phyloP scores from a whole-genome alignment of 2,888 invertebrate genomes.

The Endomychus coccineus region DNA sequence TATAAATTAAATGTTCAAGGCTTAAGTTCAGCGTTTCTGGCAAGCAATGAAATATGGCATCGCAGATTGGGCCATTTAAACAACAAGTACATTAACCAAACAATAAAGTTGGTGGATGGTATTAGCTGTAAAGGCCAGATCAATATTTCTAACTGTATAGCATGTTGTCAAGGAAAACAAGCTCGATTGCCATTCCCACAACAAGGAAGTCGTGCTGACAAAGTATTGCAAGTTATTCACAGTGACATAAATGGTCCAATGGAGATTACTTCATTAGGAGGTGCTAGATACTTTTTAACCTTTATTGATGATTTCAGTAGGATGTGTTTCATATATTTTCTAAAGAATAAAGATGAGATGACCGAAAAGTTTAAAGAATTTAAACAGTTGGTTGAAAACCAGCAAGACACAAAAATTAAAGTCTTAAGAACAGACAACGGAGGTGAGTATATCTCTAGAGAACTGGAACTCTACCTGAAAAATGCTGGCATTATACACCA shows the following conservation, averaged over 20 bases:
- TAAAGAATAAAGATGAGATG: conserved; percentile 28
- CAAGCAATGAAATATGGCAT: conserved; percentile 11
- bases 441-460: conserved; percentile 19
- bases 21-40: background rate
- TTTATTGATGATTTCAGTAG: conserved; percentile 32
- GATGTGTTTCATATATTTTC: conserved; percentile 26
- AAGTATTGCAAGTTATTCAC: conserved; percentile 14
- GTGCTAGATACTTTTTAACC: conserved; percentile 26
- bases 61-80: conserved; percentile 1
- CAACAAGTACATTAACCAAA: background rate
- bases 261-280: conserved; percentile 15
- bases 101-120: conserved; percentile 1
- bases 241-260: too few relatives aligned
- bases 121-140: conserved; percentile 7
- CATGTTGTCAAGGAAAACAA: conserved; percentile 23
- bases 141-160: conserved; percentile 13
- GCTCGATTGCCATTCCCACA: background rate
- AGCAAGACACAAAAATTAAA: conserved; percentile 25
- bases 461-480: conserved; percentile 11
- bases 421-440: conserved; percentile 26
- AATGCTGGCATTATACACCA: conserved; percentile 18
- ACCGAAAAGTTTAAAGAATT: conserved; percentile 24
- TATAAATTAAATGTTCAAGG: conserved; percentile 2
- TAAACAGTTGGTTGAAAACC: conserved; percentile 27
- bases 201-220: conserved; percentile 18